phyloP scores from a whole-genome alignment of 1,140 invertebrate genomes.

The Drosophila busckii region DNA sequence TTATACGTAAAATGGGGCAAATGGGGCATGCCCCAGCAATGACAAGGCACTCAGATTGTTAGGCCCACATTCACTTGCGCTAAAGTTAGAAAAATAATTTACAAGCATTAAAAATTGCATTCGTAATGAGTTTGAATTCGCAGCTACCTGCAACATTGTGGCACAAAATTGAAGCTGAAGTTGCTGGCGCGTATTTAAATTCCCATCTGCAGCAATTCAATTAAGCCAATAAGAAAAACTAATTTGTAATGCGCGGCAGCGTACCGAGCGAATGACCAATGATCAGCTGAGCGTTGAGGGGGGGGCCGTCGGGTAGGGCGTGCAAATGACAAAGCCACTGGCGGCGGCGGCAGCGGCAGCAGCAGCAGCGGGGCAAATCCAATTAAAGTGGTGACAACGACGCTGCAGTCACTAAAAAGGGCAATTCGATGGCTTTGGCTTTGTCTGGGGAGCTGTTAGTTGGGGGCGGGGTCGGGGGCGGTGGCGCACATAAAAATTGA shows the following conservation, averaged over 20 bases:
- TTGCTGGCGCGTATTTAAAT: slow-evolving; percentile 49
- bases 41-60: too few species aligned
- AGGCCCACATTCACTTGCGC: slow-evolving; percentile 15
- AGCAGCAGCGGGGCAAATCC: slow-evolving; percentile 55
- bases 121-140: slow-evolving; percentile 49
- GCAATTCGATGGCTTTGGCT: slow-evolving; percentile 8
- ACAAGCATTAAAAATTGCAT: too few species aligned
- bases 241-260: slow-evolving; percentile 68
- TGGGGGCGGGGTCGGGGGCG: slow-evolving; percentile 4
- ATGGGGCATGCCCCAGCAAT: background rate
- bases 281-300: too few species aligned
- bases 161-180: background rate
- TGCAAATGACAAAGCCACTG: slow-evolving; percentile 54
- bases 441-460: background rate
- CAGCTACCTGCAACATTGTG: slow-evolving; percentile 2
- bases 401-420: slow-evolving; percentile 58
- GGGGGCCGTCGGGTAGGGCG: too few species aligned
- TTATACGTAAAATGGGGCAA: slow-evolving; percentile 4
- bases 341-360: too few species aligned
- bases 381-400: slow-evolving; percentile 73
- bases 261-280: slow-evolving; percentile 35
- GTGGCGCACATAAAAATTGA: slow-evolving; percentile 57
- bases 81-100: too few species aligned
- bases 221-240: slow-evolving; percentile 73
- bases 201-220: slow-evolving; percentile 71